These are phyloP conservation scores for Actinostola sp. DNA, from an alignment of 92 coral and sea anemone species.

Conservation along the genomic window DNA sequence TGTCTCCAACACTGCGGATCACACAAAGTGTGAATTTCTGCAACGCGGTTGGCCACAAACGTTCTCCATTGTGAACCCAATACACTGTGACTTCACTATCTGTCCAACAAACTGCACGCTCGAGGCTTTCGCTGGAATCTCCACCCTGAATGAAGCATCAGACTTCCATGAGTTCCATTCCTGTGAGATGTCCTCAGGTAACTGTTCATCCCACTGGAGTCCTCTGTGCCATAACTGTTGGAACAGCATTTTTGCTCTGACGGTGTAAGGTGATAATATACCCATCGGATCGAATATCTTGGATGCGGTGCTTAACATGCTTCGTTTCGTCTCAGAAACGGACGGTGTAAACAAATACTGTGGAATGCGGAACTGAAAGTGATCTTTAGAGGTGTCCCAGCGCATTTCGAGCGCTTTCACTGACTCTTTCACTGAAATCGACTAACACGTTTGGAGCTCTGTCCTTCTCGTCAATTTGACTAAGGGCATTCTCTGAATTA, in stretches of 20 bases:
- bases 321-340: constrained; percentile 15
- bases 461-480: neutral
- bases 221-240: constrained; percentile 37
- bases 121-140: neutral
- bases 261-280: constrained; percentile 36
- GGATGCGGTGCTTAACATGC: constrained; percentile 28
- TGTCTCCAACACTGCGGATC: constrained; percentile 38
- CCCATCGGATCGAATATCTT: constrained; percentile 46
- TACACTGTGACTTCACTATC: constrained; percentile 22
- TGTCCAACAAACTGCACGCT: constrained; percentile 19
- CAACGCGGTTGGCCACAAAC: constrained; percentile 31
- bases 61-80: constrained; percentile 41
- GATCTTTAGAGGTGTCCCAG: neutral
- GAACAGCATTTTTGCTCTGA: constrained; percentile 37
- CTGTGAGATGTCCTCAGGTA: constrained; percentile 14
- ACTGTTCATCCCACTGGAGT: constrained; percentile 29
- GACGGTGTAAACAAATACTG: neutral
- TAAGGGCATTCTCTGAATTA: neutral
- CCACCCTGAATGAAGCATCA: constrained; percentile 7
- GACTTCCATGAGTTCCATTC: constrained; percentile 33
- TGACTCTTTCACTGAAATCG: constrained; percentile 17
- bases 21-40: constrained; percentile 20
- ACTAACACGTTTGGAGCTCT: neutral
- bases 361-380: neutral
- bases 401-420: neutral